These are phyloP conservation scores for Macquaria ambigua DNA, from an alignment of 2,113 vertebrate genomes.

Conservation along the genomic window DNA sequence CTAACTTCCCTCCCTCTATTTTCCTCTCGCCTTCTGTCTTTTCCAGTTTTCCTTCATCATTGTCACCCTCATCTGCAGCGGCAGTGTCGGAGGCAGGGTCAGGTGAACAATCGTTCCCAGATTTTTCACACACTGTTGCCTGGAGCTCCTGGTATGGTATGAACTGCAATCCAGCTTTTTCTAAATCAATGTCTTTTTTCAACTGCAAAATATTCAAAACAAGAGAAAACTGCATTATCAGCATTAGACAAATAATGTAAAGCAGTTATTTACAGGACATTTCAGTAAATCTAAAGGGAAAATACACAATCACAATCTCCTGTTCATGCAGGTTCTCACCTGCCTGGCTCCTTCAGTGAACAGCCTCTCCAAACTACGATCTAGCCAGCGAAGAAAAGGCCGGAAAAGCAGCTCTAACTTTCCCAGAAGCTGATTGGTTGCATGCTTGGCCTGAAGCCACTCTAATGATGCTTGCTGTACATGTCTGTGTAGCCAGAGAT, in stretches of 20 bases:
- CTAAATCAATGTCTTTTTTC: slow-evolving; percentile 86
- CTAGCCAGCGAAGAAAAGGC: slow-evolving; percentile 87
- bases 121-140: slow-evolving; percentile 65
- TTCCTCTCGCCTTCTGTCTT: slow-evolving; percentile 20
- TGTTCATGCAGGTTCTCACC: slow-evolving; percentile 71
- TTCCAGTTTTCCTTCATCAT: slow-evolving; percentile 19
- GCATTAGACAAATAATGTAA: not conserved
- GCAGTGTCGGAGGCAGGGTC: slow-evolving; percentile 3
- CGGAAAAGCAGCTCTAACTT: slow-evolving; percentile 87
- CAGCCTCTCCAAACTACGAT: slow-evolving; percentile 87
- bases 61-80: slow-evolving; percentile 9
- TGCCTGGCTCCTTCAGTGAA: slow-evolving; percentile 87
- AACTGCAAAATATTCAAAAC: slow-evolving; percentile 72
- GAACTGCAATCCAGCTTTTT: slow-evolving; percentile 86
- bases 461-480: slow-evolving; percentile 80
- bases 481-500: slow-evolving; percentile 69
- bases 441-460: slow-evolving; percentile 88
- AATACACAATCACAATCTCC: not conserved
- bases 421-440: slow-evolving; percentile 86
- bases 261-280: not conserved
- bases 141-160: slow-evolving; percentile 86
- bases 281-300: not conserved
- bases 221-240: not conserved
- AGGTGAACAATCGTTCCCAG: not conserved
- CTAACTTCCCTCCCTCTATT: slow-evolving; percentile 29